A percentile compares a stretch with the other conserved stretches of the same genome.
Conservation (phyloP, 2,797 vertebrate species). For the Sparus aurata region DNA sequence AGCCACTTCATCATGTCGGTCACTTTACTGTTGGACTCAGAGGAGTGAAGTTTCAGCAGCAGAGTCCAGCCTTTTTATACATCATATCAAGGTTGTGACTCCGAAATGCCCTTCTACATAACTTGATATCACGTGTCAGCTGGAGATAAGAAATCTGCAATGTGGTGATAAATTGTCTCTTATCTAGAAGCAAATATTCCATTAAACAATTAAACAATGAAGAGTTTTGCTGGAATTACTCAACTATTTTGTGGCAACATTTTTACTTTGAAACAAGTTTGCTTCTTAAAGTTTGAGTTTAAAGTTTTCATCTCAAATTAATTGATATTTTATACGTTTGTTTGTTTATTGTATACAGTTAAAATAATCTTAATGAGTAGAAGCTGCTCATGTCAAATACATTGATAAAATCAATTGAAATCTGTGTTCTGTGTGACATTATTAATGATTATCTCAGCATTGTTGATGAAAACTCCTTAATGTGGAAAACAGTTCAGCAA, state of each 20-base stretch:
- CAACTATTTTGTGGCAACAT: not conserved
- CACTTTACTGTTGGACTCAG: constrained; percentile 29
- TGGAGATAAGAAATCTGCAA: constrained; percentile 52
- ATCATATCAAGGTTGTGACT: constrained; percentile 41
- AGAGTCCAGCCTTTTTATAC: constrained; percentile 62
- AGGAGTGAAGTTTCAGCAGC: not conserved
- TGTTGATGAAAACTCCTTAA: not conserved
- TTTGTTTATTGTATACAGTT: not conserved
- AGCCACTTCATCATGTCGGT: constrained; percentile 64
- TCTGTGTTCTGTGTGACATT: not conserved
- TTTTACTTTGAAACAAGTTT: not conserved
- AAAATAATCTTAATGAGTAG: not conserved
- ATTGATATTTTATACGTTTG: not conserved
- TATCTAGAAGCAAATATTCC: constrained; percentile 48
- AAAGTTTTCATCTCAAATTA: not conserved
- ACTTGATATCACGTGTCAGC: constrained; percentile 38
- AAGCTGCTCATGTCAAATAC: not conserved
- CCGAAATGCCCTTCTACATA: constrained; percentile 48
- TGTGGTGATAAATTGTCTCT: constrained; percentile 10
- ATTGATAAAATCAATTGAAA: not conserved
- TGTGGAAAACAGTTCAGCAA: not conserved
- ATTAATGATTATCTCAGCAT: not conserved
- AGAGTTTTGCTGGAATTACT: not conserved
- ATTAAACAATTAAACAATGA: constrained; percentile 5
- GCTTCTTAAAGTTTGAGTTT: not conserved